Conservation (phyloP, 2,797 vertebrate genomes). For the Aplochiton taeniatus region DNA sequence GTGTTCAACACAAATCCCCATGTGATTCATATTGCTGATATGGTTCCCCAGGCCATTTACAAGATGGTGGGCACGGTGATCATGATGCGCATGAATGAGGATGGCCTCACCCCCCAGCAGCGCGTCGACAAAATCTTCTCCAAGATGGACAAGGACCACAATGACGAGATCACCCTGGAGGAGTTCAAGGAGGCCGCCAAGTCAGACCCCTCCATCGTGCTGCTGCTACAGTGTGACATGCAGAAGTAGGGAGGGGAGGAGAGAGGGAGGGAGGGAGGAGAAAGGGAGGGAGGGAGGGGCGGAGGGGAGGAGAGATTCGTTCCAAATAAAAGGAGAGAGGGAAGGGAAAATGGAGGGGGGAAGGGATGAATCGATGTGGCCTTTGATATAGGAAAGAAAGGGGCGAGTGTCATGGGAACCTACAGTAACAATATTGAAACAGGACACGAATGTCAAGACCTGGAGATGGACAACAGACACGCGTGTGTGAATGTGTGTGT, state of each 20-base stretch:
- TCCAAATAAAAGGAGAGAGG: background rate
- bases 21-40: too few species aligned
- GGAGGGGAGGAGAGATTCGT: background rate
- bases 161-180: constrained; percentile 94
- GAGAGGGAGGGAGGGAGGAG: constrained; percentile 18
- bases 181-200: constrained; percentile 98
- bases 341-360: background rate
- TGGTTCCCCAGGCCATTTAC: constrained; percentile 87
- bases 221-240: constrained; percentile 96
- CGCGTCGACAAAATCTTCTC: constrained; percentile 98
- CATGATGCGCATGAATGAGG: constrained; percentile 99
- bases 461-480: background rate
- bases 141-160: constrained; percentile 99
- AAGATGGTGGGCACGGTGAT: constrained; percentile 99
- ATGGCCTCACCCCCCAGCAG: constrained; percentile 94
- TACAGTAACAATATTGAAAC: background rate
- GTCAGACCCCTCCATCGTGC: constrained; percentile 94
- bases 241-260: constrained; percentile 83
- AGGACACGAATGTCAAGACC: background rate
- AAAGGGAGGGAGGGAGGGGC: constrained; percentile 6
- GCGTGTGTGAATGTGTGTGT: background rate
- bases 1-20: too few species aligned
- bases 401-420: background rate
- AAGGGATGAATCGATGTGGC: background rate
- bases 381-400: constrained; percentile 21